Evolutionary conservation across 1,140 invertebrate species (phyloP).

Genomic region (Liolophura sinensis): DNA sequence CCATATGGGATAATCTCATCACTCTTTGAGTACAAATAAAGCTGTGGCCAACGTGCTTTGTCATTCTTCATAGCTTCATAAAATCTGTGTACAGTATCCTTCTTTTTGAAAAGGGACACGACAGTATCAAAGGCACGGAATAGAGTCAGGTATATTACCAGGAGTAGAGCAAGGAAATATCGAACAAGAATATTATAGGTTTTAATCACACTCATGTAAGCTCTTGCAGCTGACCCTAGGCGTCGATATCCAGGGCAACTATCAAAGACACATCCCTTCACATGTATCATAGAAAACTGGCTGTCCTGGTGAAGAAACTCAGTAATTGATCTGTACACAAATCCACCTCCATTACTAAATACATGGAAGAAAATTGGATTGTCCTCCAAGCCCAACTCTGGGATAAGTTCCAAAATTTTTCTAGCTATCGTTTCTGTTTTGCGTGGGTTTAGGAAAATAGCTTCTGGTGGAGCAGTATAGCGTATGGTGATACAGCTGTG

Average conservation of each 20-base stretch:
- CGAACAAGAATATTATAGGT: conserved; percentile 32
- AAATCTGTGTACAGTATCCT: conserved; percentile 20
- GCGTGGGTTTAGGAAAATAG: conserved; percentile 68
- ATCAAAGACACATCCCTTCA: conserved; percentile 77
- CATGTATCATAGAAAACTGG: conserved; percentile 58
- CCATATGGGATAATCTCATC: conserved; percentile 66
- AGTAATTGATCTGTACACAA: conserved; percentile 38
- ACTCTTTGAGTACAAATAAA: conserved; percentile 75
- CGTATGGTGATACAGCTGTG: conserved; percentile 74
- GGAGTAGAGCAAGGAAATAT: conserved; percentile 33
- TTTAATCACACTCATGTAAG: conserved; percentile 60
- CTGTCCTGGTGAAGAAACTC: conserved; percentile 38
- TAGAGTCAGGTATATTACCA: conserved; percentile 29
- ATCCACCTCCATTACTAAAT: conserved; percentile 78
- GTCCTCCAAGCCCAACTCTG: conserved; percentile 67
- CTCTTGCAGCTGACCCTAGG: conserved; percentile 64
- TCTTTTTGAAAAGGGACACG: conserved; percentile 6
- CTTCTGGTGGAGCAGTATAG: conserved; percentile 72
- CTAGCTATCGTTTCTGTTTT: conserved; percentile 68
- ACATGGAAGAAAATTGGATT: conserved; percentile 79
- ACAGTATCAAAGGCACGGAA: conserved; percentile 17
- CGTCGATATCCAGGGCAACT: conserved; percentile 72
- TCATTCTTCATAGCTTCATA: conserved; percentile 56
- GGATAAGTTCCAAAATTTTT: conserved; percentile 70
- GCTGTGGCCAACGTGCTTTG: conserved; percentile 66